Percentiles rank a stretch among this genome's conserved stretches.
Evolutionary conservation across 2,888 invertebrate species (phyloP).

Genomic region (Hanleya hanleyi): DNA sequence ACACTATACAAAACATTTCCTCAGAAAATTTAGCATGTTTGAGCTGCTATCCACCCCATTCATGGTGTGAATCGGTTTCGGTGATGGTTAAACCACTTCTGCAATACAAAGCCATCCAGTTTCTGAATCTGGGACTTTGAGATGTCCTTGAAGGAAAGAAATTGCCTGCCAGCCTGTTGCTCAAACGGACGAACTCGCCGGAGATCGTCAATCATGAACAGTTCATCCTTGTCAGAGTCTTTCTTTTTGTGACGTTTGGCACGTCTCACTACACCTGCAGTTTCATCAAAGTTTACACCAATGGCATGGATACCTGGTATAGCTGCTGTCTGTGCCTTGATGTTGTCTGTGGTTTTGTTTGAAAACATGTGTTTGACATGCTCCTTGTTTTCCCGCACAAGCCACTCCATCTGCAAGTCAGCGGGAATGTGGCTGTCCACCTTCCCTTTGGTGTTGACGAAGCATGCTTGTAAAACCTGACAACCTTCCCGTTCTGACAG

Average conservation of each 20-base stretch:
- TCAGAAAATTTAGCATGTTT: too few species aligned
- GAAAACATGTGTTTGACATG: slow-evolving; percentile 29
- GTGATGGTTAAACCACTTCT: not conserved
- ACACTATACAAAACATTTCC: too few species aligned
- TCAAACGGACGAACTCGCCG: not conserved
- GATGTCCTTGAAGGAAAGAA: not conserved
- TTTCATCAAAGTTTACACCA: slow-evolving; percentile 12
- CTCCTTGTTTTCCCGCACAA: slow-evolving; percentile 15
- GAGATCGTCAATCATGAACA: not conserved
- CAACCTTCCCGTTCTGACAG: not conserved
- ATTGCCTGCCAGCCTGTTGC: not conserved
- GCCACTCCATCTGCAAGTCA: slow-evolving; percentile 24
- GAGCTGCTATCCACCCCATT: too few species aligned
- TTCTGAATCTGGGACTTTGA: not conserved
- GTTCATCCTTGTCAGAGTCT: slow-evolving; percentile 11
- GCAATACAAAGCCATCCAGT: not conserved
- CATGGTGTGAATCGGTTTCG: too few species aligned
- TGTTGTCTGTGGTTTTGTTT: slow-evolving; percentile 16
- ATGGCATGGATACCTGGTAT: slow-evolving; percentile 13
- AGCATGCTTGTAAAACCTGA: slow-evolving; percentile 9
- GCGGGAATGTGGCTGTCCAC: slow-evolving; percentile 16
- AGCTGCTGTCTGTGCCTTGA: slow-evolving; percentile 8
- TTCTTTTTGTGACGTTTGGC: not conserved
- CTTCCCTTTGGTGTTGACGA: slow-evolving; percentile 21
- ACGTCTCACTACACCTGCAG: slow-evolving; percentile 8